Base-by-base conservation (phyloP, 2,888 invertebrate species). In the Sisyra terminalis region DNA sequence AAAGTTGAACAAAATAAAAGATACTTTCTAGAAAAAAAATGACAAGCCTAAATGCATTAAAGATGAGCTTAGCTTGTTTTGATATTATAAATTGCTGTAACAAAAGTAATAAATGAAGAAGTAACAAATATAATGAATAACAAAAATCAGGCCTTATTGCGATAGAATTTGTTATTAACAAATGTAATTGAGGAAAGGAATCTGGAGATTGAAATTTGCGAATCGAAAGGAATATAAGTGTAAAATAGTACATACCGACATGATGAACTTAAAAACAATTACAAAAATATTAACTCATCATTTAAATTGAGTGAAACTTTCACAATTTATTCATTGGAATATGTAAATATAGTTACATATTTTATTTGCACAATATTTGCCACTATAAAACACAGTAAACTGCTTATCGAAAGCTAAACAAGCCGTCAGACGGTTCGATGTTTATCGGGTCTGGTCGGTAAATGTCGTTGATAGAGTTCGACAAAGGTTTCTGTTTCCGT, bases 371-470 rank as follows among this genome's bases (percentile, higher is more conserved):
- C 24, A 15, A 15, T 18, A 17, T 37, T 37, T 37, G 37, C 18
- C 11, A n/a, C 15, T 37, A 17, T 18, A n/a, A 18, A 18, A 37
- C 24, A 24, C 24, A 5, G 24, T 24, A 24, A 24, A 24, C 24
- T 24, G 3, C 24, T 24, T 24, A 18, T 37, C 37, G 11, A 37
- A 37, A 37, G 37, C 37, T 37, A 37, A 37, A 37, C 37, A 37
- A 37, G 37, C 37, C 37, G 37, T 37, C 37, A 37, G 16, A 17
- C 17, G 13, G 11, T 15, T 37, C 37, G 37, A 8, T 15, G 7
- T n/a, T 14, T 14, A 17, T 37, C 37, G 37, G 15, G 3, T 32
- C 32, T 8, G 30, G 9, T 29, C 30, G 30, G 9, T 29, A 8
- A 9, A 29, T 8, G 8, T 29, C 30, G 30, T 8, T 29, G 8